Percentiles rank a stretch among this genome's conserved stretches.
phyloP scores from a whole-genome alignment of 1,140 invertebrate species.

The Papilio helenus region DNA sequence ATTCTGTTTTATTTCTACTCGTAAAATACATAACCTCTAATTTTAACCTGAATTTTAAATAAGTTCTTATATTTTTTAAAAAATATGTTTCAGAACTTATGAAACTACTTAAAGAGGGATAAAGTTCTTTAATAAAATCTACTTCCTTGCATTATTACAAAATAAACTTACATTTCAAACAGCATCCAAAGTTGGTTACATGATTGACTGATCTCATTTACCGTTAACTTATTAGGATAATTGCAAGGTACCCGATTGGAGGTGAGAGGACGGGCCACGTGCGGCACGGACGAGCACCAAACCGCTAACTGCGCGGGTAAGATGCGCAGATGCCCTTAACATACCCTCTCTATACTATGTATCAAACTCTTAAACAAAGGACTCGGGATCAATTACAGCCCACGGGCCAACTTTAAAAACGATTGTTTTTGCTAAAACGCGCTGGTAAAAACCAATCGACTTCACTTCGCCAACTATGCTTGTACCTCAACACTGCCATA shows the following conservation, averaged over 20 bases:
- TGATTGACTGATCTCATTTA: conserved; percentile 13
- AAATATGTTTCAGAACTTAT: neutral
- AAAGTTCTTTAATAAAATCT: neutral
- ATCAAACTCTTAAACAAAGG: conserved; percentile 74
- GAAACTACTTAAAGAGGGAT: neutral
- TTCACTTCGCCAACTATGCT: conserved; percentile 64
- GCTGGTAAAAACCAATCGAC: conserved; percentile 44
- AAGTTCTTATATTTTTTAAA: neutral
- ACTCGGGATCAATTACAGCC: conserved; percentile 71
- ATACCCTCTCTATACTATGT: conserved; percentile 71
- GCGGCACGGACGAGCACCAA: conserved; percentile 68
- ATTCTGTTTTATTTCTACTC: neutral
- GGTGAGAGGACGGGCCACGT: conserved; percentile 66
- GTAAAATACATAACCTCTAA: neutral
- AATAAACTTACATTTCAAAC: conserved; percentile 30
- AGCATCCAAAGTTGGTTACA: conserved; percentile 12
- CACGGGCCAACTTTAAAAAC: conserved; percentile 42
- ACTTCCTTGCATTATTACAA: conserved; percentile 1
- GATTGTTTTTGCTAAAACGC: conserved; percentile 27
- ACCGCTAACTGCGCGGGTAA: conserved; percentile 68
- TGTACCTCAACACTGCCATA: conserved; percentile 72
- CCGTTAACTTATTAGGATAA: conserved; percentile 66
- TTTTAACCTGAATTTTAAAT: neutral
- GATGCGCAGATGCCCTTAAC: conserved; percentile 72
- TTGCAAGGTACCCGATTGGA: conserved; percentile 42